Base-by-base conservation (phyloP, 1,140 invertebrate genomes). In the Nylanderia fulva region DNA sequence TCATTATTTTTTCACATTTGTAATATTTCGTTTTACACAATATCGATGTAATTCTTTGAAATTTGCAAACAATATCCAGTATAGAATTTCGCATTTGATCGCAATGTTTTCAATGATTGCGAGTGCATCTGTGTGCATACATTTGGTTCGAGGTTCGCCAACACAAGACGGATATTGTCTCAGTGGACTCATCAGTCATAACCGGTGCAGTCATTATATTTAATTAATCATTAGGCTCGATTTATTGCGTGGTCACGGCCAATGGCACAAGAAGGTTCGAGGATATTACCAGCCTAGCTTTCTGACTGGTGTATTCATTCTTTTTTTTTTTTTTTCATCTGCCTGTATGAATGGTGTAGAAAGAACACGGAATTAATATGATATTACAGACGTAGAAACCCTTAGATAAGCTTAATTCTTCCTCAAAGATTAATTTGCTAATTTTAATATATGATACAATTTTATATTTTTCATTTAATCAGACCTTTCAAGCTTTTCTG, bases 181-280 rank as follows among this genome's bases (percentile, higher is more conserved):
- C 91, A 89, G 86, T 84, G 88, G 83, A 90, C 87, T 92, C 92
- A 94, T 94, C 91, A 89, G 85, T 90, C 91, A 91, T 88, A 89
- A 88, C 72, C 63, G 64, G 80, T 89, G 77, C 85, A 88, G 90
- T 94, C 93, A 93, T 94, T 93, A 93, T 88, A 86, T 92, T 94
- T 93, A 94, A 94, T 94, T 94, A 94, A 94, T 94, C 92, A 92
- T 92, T 91, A 91, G 87, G 86, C 87, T 89, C 89, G 88, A 91
- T 92, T 91, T 90, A 91, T 92, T 90, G 89, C 85, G 74, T 54
- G 21, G 74, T 88, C 83, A 75, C 33, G 86, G 86, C 39, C 82
- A 74, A 85, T 85, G 87, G 56, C 27, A 85, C 61, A 42, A 66
- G 33, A 48, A 48, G 48, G 9, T 61, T 45, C 9, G 48, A 77